Conservation (phyloP, 2,888 invertebrate species). For the Himalopsyche kuldschensis region DNA sequence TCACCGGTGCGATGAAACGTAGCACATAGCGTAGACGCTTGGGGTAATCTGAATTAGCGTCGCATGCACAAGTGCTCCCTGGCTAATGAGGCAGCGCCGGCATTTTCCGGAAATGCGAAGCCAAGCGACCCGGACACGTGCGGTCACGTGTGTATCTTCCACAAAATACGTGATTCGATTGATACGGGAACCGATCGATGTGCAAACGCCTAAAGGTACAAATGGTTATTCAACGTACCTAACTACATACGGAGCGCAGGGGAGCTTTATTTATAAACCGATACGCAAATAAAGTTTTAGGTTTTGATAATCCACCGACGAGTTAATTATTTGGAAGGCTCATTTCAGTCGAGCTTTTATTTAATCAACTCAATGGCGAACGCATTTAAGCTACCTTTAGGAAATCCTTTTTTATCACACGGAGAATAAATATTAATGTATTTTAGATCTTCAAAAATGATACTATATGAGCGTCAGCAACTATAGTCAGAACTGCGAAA, state of each 20-base stretch:
- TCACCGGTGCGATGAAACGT: not conserved
- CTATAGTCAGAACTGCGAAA: too few species aligned
- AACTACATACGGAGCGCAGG: not conserved
- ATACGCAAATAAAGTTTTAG: not conserved
- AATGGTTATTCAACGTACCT: not conserved
- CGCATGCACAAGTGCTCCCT: not conserved
- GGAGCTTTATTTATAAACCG: not conserved
- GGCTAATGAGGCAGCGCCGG: not conserved
- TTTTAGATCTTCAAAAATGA: too few species aligned
- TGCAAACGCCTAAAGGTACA: not conserved
- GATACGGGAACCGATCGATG: not conserved
- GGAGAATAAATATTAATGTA: too few species aligned
- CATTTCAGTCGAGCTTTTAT: too few species aligned
- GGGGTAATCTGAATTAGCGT: not conserved
- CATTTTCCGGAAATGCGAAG: not conserved
- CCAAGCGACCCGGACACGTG: not conserved
- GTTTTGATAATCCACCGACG: too few species aligned
- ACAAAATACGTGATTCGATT: not conserved
- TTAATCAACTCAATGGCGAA: too few species aligned
- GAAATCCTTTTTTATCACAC: too few species aligned
- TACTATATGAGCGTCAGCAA: too few species aligned
- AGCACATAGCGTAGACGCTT: not conserved
- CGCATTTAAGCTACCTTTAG: too few species aligned
- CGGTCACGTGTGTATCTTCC: not conserved
- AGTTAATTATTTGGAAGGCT: too few species aligned